A percentile compares a stretch with the other conserved stretches of the same genome.
These are phyloP conservation scores for Fabriciana adippe DNA, from an alignment of 2,888 invertebrate genomes.

Conservation along the genomic window DNA sequence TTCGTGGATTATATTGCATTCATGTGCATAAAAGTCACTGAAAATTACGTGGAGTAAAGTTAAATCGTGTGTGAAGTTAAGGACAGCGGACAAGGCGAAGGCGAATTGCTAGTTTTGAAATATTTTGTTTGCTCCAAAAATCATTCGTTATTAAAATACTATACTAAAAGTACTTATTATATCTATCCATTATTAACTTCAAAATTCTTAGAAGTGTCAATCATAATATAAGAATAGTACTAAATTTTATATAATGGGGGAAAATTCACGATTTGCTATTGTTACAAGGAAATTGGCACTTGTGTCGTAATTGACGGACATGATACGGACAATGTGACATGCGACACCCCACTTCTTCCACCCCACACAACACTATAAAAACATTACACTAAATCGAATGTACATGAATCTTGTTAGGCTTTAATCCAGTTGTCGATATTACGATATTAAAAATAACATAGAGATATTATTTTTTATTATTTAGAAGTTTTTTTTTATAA, in stretches of 20 bases:
- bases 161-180: neutral
- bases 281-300: slow-evolving; percentile 59
- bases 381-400: slow-evolving; percentile 49
- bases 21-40: no score
- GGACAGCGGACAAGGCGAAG: no score
- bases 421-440: slow-evolving; percentile 20
- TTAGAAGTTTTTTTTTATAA: no score
- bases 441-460: no score
- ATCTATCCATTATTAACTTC: neutral
- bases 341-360: slow-evolving; percentile 57
- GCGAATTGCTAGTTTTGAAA: no score
- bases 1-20: no score
- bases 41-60: no score
- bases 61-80: no score
- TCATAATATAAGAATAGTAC: slow-evolving; percentile 1
- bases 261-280: slow-evolving; percentile 46
- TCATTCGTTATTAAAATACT: neutral
- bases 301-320: slow-evolving; percentile 65
- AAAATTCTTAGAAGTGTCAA: neutral
- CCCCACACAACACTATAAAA: slow-evolving; percentile 70
- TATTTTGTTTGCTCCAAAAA: neutral
- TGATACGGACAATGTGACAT: slow-evolving; percentile 69
- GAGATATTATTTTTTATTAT: no score
- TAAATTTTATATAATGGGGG: slow-evolving; percentile 27
- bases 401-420: slow-evolving; percentile 32